phyloP scores from a whole-genome alignment of 2,113 vertebrate species.

The Marmota monax region DNA sequence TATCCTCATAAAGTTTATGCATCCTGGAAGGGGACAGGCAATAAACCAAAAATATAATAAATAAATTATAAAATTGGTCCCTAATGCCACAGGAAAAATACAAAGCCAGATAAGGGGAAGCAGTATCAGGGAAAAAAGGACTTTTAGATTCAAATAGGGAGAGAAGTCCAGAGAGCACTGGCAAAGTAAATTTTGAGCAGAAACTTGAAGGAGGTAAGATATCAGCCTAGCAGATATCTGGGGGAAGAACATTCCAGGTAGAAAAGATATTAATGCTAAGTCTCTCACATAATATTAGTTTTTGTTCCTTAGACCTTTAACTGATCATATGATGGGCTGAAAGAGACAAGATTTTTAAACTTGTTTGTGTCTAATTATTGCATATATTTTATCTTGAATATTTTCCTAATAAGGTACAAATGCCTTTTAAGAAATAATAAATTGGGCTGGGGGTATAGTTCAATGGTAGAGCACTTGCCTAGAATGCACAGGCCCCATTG shows the following conservation, averaged over 20 bases:
- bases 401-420: constrained; percentile 57
- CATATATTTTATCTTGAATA: constrained; percentile 62
- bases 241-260: not conserved
- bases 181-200: not conserved
- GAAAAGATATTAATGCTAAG: not conserved
- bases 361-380: constrained; percentile 54
- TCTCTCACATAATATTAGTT: constrained; percentile 1
- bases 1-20: not conserved
- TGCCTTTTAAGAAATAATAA: constrained; percentile 65
- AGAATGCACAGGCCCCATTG: not conserved
- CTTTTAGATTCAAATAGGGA: not conserved
- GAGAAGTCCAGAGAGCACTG: not conserved
- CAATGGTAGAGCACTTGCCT: not conserved
- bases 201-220: not conserved
- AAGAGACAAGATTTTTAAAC: constrained; percentile 50
- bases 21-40: not conserved
- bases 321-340: not conserved
- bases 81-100: not conserved
- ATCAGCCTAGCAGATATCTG: not conserved
- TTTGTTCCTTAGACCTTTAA: constrained; percentile 32
- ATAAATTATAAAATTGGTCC: not conserved
- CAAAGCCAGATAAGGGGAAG: not conserved
- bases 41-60: not conserved
- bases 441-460: not conserved
- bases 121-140: not conserved